Conservation (phyloP, 1,140 invertebrate genomes). For the Drosophila bifasciata region DNA sequence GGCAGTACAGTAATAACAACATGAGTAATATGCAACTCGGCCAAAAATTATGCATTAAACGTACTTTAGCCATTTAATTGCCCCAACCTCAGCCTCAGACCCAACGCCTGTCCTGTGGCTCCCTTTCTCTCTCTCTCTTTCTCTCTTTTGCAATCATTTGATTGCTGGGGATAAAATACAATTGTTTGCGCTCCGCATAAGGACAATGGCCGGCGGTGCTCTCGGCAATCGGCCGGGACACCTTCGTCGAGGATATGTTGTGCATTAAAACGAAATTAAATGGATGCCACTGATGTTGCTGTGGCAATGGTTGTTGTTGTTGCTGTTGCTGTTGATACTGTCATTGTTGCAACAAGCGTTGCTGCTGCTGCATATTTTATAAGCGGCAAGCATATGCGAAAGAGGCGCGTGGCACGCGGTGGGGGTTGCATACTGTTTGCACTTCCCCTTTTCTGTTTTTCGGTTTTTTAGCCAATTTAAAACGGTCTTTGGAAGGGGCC, state of each 20-base stretch:
- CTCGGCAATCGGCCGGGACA: conserved; percentile 17
- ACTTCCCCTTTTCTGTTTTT: conserved; percentile 13
- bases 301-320: conserved; percentile 27
- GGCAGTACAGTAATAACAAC: conserved; percentile 39
- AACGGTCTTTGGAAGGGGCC: conserved; percentile 38
- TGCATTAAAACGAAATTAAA: conserved; percentile 80
- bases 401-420: too few species aligned
- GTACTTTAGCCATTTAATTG: conserved; percentile 54
- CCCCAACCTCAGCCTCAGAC: not conserved
- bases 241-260: conserved; percentile 38
- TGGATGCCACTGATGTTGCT: conserved; percentile 46
- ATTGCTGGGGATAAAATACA: conserved; percentile 61
- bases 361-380: conserved; percentile 73
- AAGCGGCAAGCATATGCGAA: conserved; percentile 13
- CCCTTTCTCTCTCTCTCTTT: not conserved
- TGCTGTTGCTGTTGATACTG: conserved; percentile 62
- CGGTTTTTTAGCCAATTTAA: conserved; percentile 52
- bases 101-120: conserved; percentile 1
- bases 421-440: conserved; percentile 10
- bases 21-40: conserved; percentile 40
- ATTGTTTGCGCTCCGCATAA: conserved; percentile 60
- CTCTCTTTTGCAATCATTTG: conserved; percentile 28
- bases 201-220: conserved; percentile 35
- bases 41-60: conserved; percentile 64
- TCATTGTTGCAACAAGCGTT: conserved; percentile 65